Evolutionary conservation across 1,140 invertebrate genomes (phyloP).

Genomic region (Cyclargus thomasi): DNA sequence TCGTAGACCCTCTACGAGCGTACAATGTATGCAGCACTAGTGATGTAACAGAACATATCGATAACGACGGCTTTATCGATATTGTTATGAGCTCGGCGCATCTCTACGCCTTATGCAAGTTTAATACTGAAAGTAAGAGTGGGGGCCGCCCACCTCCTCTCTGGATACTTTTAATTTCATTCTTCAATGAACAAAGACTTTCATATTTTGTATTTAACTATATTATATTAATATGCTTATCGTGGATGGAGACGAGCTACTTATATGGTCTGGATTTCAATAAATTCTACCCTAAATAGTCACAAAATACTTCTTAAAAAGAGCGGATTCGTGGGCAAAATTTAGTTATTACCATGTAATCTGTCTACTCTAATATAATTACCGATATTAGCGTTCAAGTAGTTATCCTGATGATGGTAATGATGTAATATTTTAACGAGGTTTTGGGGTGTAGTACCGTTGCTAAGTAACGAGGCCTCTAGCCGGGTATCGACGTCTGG

Average conservation of each 20-base stretch:
- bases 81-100: slow-evolving; percentile 16
- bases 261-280: too few species aligned
- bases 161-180: neutral
- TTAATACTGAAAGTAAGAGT: slow-evolving; percentile 45
- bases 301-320: too few species aligned
- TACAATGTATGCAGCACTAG: too few species aligned
- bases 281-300: too few species aligned
- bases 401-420: neutral
- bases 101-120: slow-evolving; percentile 55
- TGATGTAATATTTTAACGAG: neutral
- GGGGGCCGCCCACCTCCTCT: neutral
- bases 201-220: neutral
- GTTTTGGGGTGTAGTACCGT: neutral
- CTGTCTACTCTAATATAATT: too few species aligned
- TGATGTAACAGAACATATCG: too few species aligned
- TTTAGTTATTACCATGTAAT: too few species aligned
- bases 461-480: slow-evolving; percentile 4
- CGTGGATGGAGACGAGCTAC: too few species aligned
- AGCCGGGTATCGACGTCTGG: slow-evolving; percentile 2
- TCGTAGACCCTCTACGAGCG: too few species aligned
- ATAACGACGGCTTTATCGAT: too few species aligned
- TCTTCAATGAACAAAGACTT: slow-evolving; percentile 11
- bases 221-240: neutral
- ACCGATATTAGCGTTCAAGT: too few species aligned
- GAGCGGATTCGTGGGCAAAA: too few species aligned